These are phyloP conservation scores for Euthynnus affinis DNA, from an alignment of 2,797 vertebrate species.

Conservation along the genomic window DNA sequence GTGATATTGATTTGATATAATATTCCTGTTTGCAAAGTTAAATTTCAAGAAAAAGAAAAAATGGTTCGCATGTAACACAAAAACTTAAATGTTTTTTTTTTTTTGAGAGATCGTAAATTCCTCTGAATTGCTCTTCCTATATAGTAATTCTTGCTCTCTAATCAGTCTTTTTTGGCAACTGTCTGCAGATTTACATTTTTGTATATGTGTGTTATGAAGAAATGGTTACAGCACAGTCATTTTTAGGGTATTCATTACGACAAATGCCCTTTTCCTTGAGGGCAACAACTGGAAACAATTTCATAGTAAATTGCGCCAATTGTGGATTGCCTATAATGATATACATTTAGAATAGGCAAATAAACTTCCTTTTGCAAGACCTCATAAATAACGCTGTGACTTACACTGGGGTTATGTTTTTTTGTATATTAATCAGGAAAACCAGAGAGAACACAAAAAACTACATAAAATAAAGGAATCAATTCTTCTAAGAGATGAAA, in stretches of 20 bases:
- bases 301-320: constrained; percentile 50
- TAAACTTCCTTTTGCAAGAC: constrained; percentile 13
- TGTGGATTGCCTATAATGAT: constrained; percentile 35
- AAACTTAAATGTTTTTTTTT: not conserved
- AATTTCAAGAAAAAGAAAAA: not conserved
- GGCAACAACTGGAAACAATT: constrained; percentile 65
- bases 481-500: not conserved
- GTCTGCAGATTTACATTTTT: not conserved
- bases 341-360: constrained; percentile 23
- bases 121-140: not conserved
- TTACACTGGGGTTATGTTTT: not conserved
- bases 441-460: not conserved
- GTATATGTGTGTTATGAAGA: not conserved
- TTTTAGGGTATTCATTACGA: constrained; percentile 22
- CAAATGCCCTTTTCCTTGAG: constrained; percentile 22
- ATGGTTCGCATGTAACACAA: not conserved
- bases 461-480: not conserved
- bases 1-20: not conserved
- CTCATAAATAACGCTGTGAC: constrained; percentile 2
- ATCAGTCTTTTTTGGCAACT: not conserved
- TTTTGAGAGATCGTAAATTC: too few relatives aligned
- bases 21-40: not conserved
- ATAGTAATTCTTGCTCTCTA: constrained; percentile 8
- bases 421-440: not conserved
- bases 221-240: constrained; percentile 5